A percentile compares a stretch with the other conserved stretches of the same genome.
These are phyloP conservation scores for Flexamia atlantica DNA, from an alignment of 2,888 invertebrate species.

Conservation along the genomic window DNA sequence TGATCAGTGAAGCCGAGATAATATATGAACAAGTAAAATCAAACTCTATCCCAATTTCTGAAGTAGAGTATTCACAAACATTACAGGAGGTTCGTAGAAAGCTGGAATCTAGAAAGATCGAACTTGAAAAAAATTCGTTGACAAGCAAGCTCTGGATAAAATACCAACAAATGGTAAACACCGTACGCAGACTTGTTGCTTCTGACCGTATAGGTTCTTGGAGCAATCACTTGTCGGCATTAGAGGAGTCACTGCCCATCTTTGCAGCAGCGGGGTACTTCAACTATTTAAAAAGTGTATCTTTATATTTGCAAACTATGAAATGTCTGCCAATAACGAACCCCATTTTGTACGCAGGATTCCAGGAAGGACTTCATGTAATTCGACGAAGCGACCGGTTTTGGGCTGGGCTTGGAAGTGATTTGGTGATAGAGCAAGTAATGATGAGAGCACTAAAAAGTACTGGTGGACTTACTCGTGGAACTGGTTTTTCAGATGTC, in stretches of 20 bases:
- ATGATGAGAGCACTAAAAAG: not conserved
- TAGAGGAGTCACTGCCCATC: not conserved
- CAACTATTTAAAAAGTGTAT: not conserved
- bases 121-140: not conserved
- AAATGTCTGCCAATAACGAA: not conserved
- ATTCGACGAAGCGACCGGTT: not conserved
- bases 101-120: not conserved
- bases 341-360: not conserved
- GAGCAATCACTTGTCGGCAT: not conserved
- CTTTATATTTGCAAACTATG: not conserved
- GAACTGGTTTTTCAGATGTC: not conserved
- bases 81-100: not conserved
- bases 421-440: not conserved
- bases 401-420: not conserved
- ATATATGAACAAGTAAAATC: not conserved
- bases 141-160: not conserved
- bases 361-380: not conserved
- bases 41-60: not conserved
- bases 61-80: not conserved
- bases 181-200: not conserved
- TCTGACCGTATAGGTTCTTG: not conserved
- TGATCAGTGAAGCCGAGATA: not conserved
- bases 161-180: not conserved
- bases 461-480: constrained; percentile 9
- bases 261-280: not conserved